Conservation (phyloP, 2,888 invertebrate species). For the Microplitis deprimator region DNA sequence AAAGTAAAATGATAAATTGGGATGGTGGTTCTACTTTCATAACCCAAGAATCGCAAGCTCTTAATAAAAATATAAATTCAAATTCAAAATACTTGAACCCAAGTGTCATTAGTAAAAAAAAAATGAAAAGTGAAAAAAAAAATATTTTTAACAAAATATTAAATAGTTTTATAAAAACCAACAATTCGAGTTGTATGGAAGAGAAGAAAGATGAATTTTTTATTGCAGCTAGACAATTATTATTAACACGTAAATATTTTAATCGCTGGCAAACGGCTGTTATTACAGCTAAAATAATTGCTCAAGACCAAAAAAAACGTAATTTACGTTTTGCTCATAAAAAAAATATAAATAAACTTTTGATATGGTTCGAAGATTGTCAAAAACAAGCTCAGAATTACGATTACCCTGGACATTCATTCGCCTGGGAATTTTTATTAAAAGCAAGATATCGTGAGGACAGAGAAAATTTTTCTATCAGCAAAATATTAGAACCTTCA, state of each 20-base stretch:
- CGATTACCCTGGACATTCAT: constrained; percentile 68
- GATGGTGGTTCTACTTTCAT: constrained; percentile 27
- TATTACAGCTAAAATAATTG: constrained; percentile 45
- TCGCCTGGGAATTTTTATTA: constrained; percentile 72
- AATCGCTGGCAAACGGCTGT: constrained; percentile 55
- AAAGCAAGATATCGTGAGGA: constrained; percentile 74
- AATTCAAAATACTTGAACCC: background rate
- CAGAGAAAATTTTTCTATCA: constrained; percentile 72
- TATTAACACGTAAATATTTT: constrained; percentile 53
- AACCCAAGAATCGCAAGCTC: background rate
- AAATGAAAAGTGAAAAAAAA: background rate
- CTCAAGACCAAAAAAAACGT: constrained; percentile 43
- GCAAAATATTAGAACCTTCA: constrained; percentile 65
- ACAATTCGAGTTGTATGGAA: background rate
- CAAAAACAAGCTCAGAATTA: constrained; percentile 71
- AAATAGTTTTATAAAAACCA: background rate
- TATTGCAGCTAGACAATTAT: constrained; percentile 48
- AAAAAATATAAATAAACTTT: constrained; percentile 63
- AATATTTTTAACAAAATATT: background rate
- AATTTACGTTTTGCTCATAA: constrained; percentile 60
- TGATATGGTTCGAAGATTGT: constrained; percentile 67
- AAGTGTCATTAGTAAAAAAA: too few species aligned
- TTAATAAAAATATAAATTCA: background rate
- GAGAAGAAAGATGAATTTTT: constrained; percentile 18
- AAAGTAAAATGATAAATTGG: constrained; percentile 17